These are phyloP conservation scores for Latheticus oryzae DNA, from an alignment of 2,888 invertebrate genomes.

Conservation along the genomic window DNA sequence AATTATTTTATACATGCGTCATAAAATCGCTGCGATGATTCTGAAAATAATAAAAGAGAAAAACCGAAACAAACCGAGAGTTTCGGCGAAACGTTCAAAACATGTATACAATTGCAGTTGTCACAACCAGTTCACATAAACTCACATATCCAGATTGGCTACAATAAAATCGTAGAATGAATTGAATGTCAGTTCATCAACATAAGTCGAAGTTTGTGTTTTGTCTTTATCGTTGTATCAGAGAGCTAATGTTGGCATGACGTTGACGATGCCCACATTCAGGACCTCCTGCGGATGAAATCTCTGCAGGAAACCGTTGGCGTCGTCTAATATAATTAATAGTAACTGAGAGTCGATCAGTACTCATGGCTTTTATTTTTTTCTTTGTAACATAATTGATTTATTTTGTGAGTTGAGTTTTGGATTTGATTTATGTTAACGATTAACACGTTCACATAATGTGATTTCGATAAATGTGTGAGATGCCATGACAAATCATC, in stretches of 20 bases:
- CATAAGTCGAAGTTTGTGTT: conserved; percentile 26
- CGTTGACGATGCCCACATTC: conserved; percentile 39
- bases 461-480: conserved; percentile 39
- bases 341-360: conserved; percentile 37
- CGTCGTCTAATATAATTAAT: conserved; percentile 42
- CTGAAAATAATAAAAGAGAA: too few relatives aligned
- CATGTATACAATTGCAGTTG: not conserved
- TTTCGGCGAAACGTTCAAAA: too few relatives aligned
- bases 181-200: conserved; percentile 34
- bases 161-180: too few relatives aligned
- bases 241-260: conserved; percentile 27
- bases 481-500: conserved; percentile 36
- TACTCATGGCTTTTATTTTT: conserved; percentile 27
- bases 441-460: conserved; percentile 39
- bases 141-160: too few relatives aligned
- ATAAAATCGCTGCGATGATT: conserved; percentile 25
- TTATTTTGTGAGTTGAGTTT: conserved; percentile 29
- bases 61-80: too few relatives aligned
- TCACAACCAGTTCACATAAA: too few relatives aligned
- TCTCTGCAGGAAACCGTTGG: conserved; percentile 24
- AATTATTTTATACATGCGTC: conserved; percentile 18
- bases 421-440: conserved; percentile 35
- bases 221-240: conserved; percentile 41
- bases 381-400: conserved; percentile 32
- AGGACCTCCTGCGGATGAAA: conserved; percentile 33